Evolutionary conservation across 23 tunicate genomes (phyloP), one percentile per base, ranked within the genome.

Genomic region (Styela plicata): DNA sequence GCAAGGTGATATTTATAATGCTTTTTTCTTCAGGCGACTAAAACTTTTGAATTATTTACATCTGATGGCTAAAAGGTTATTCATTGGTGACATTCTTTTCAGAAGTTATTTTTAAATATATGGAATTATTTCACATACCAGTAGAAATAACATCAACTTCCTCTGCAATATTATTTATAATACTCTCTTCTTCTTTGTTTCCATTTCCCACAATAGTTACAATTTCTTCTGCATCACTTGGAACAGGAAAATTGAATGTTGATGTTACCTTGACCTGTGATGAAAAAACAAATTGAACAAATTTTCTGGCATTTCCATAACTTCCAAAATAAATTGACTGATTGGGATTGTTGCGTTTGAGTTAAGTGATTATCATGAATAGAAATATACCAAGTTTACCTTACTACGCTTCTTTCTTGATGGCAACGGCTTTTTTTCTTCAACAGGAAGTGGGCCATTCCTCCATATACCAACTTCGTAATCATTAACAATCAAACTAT

Each of bases 391-490:
- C n/a, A n/a, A n/a, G n/a, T n/a, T n/a, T n/a, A n/a, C n/a, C n/a
- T n/a, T n/a, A n/a, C n/a, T 44, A 5, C 57, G 57, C 13, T 44
- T 44, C 57, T 44, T 44, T 44, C 57, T 44, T 13, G 13, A 5
- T 44, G 57, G 57, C 13, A 44, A 13, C 7, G 57, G 57, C 57
- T 44, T 44, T 13, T 44, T 44, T 13, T 5, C 13, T 44, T 44
- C 57, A 13, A 13, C 57, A 44, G 57, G 57, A 44, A 13, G 34
- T 34, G 36, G 35, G 2, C 77, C 77, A 33, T 53, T 69, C 3
- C 64, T 65, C 80, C 80, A 74, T 35, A 83, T 83, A n/a, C 73
- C 87, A 22, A 74, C 70, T 63, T 61, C 73, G 32, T 83, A 74
- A 44, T 83, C 74, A 23, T 80, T 68, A 20, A 83, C 87, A 0